A percentile compares a stretch with the other conserved stretches of the same genome.
phyloP scores from a whole-genome alignment of 30 jellyfish, hydroid and myxozoan genomes.

The Nemopilema nomurai region DNA sequence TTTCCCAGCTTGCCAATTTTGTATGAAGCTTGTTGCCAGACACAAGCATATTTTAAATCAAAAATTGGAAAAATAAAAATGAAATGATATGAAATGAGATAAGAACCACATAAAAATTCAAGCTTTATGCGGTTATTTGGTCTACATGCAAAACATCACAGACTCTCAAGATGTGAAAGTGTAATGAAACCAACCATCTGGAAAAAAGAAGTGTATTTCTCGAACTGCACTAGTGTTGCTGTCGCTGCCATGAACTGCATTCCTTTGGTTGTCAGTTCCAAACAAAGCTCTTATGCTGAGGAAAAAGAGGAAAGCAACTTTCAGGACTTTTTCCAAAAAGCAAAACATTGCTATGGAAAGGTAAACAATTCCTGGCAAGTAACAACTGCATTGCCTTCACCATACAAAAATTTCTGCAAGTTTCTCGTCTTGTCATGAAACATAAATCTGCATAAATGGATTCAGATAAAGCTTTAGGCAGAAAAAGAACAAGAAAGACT shows the following conservation, averaged over 20 bases:
- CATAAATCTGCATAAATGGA: neutral
- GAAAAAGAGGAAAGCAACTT: neutral
- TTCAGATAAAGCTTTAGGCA: neutral
- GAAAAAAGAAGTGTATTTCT: conserved; percentile 92
- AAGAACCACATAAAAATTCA: no score
- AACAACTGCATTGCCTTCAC: neutral
- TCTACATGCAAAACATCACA: no score
- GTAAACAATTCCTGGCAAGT: no score
- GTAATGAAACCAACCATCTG: conserved; percentile 63
- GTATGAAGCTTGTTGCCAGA: no score
- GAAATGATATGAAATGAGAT: no score
- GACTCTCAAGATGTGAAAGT: neutral
- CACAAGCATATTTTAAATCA: no score
- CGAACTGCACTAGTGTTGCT: conserved; percentile 81
- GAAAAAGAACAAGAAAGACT: neutral
- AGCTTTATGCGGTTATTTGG: no score
- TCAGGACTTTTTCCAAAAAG: no score
- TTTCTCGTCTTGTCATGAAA: neutral
- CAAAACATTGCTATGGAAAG: no score
- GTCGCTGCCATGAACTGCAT: conserved; percentile 98
- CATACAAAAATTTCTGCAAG: neutral
- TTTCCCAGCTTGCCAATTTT: no score
- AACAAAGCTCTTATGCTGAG: conserved; percentile 81
- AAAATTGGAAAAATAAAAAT: no score
- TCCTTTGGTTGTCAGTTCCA: conserved; percentile 93